Evolutionary conservation across 1,140 invertebrate genomes (phyloP).

Genomic region (Drosophila pseudoananassae): DNA sequence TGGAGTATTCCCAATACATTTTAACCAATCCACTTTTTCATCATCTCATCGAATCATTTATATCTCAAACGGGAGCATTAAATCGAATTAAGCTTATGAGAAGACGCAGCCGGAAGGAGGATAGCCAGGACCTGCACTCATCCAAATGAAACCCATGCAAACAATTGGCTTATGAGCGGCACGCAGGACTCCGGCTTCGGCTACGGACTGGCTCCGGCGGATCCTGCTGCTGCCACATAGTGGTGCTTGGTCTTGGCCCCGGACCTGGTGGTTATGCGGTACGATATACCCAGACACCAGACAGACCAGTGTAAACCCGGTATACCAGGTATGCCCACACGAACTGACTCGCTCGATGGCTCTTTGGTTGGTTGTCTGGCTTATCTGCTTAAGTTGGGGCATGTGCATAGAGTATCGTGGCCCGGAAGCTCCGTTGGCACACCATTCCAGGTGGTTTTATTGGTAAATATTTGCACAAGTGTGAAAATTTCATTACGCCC

Average conservation of each 20-base stretch:
- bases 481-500: constrained; percentile 83
- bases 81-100: constrained; percentile 84
- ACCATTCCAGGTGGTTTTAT: constrained; percentile 62
- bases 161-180: constrained; percentile 80
- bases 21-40: constrained; percentile 83
- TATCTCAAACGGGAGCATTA: constrained; percentile 83
- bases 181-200: constrained; percentile 42
- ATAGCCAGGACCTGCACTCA: constrained; percentile 65
- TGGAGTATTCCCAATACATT: constrained; percentile 76
- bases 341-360: constrained; percentile 33
- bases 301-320: constrained; percentile 11
- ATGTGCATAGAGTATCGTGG: constrained; percentile 48
- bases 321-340: constrained; percentile 23
- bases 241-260: constrained; percentile 20
- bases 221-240: constrained; percentile 4
- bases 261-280: constrained; percentile 14
- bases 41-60: constrained; percentile 83
- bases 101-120: constrained; percentile 50
- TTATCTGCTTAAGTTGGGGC: constrained; percentile 78
- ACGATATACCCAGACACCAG: constrained; percentile 18
- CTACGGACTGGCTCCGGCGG: no score
- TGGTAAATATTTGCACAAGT: constrained; percentile 84
- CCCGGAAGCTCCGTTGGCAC: constrained; percentile 19
- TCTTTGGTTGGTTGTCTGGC: constrained; percentile 50
- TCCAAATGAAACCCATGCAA: constrained; percentile 80